phyloP scores from a whole-genome alignment of 2,888 invertebrate species.

The Cynaeus angustus region DNA sequence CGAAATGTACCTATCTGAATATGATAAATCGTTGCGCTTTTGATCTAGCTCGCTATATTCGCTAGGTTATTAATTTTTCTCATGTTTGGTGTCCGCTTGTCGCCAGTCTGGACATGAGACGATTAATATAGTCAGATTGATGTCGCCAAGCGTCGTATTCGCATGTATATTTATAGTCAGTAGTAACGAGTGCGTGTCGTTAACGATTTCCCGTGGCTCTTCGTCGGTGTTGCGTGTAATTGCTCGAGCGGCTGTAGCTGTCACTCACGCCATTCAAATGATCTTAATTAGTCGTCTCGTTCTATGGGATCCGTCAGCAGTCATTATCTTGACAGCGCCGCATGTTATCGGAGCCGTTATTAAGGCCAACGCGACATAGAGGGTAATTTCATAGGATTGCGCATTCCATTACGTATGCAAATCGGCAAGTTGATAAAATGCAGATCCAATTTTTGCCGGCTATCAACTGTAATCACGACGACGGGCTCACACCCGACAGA shows the following conservation, averaged over 20 bases:
- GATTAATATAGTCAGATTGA: constrained; percentile 24
- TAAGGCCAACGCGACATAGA: constrained; percentile 55
- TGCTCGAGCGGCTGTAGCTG: constrained; percentile 60
- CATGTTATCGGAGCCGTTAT: constrained; percentile 55
- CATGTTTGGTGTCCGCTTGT: constrained; percentile 11
- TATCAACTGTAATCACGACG: constrained; percentile 67
- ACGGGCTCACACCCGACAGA: constrained; percentile 67
- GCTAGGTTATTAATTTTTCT: constrained; percentile 9
- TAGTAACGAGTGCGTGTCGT: constrained; percentile 48
- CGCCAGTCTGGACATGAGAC: constrained; percentile 25
- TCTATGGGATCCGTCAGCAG: constrained; percentile 53
- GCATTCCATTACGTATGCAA: constrained; percentile 68
- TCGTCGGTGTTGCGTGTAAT: constrained; percentile 57
- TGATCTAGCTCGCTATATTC: constrained; percentile 2
- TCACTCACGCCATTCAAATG: constrained; percentile 64
- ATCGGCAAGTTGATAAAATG: constrained; percentile 69
- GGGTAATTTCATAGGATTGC: constrained; percentile 61
- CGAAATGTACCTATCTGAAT: neutral
- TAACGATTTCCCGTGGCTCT: constrained; percentile 55
- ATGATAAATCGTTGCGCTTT: neutral
- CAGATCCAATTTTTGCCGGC: constrained; percentile 69
- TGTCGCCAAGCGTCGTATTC: constrained; percentile 34
- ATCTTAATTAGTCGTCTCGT: constrained; percentile 66
- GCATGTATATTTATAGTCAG: constrained; percentile 44
- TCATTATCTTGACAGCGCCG: constrained; percentile 53